phyloP scores from a whole-genome alignment of 2,888 invertebrate genomes.

The Leptarthrus brevirostris region DNA sequence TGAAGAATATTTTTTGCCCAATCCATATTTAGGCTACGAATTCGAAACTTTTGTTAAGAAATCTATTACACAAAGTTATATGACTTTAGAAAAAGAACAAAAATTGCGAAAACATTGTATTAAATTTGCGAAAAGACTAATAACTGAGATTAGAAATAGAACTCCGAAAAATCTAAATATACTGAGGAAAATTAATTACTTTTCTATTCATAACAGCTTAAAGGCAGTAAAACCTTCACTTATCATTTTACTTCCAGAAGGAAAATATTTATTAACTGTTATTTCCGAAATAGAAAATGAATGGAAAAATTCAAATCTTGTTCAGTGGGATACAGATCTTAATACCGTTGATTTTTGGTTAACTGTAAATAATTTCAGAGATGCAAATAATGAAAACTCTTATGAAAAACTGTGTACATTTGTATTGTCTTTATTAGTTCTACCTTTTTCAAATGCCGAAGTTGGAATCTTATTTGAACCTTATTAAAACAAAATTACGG shows the following conservation, averaged over 20 bases:
- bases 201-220: not conserved
- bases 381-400: slow-evolving; percentile 32
- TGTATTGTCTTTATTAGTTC: slow-evolving; percentile 20
- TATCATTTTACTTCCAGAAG: not conserved
- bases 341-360: slow-evolving; percentile 33
- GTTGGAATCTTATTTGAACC: slow-evolving; percentile 44
- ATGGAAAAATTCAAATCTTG: slow-evolving; percentile 29
- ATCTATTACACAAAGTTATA: not conserved
- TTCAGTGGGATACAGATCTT: slow-evolving; percentile 14
- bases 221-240: not conserved
- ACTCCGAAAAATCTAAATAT: not conserved
- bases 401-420: slow-evolving; percentile 18
- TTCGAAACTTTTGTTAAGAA: slow-evolving; percentile 5
- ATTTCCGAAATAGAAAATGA: slow-evolving; percentile 33
- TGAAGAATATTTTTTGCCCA: not conserved
- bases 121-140: not conserved
- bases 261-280: not conserved
- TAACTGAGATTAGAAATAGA: not conserved
- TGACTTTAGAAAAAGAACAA: not conserved
- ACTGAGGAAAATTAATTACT: slow-evolving; percentile 38
- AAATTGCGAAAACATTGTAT: not conserved
- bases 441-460: slow-evolving; percentile 49
- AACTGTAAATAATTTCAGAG: slow-evolving; percentile 30
- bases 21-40: not conserved
- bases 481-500: slow-evolving; percentile 35